Percentiles rank a stretch among this genome's conserved stretches.
Conservation (phyloP, 2,888 invertebrate genomes). For the Epistrophe grossulariae region DNA sequence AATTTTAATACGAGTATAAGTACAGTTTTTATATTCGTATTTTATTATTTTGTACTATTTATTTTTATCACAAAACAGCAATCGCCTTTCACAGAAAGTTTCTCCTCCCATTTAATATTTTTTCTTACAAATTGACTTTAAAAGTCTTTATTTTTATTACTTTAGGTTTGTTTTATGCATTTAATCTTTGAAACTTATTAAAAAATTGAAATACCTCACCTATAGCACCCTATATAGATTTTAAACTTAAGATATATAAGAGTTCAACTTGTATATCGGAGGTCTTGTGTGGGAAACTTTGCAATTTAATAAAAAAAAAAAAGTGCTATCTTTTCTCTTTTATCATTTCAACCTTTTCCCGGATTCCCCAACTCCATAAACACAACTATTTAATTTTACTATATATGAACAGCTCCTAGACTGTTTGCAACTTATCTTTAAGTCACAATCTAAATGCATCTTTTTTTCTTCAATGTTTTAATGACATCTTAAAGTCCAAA, state of each 20-base stretch:
- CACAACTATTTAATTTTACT: slow-evolving; percentile 52
- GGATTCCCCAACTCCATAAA: slow-evolving; percentile 48
- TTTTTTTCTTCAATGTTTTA: slow-evolving; percentile 63
- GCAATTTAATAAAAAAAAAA: slow-evolving; percentile 64
- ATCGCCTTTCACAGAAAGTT: too few relatives aligned
- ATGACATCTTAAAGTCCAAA: slow-evolving; percentile 73
- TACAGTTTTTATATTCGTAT: too few relatives aligned
- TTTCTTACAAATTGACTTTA: too few relatives aligned
- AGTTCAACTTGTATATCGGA: neutral
- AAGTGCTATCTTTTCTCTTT: slow-evolving; percentile 50
- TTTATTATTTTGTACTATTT: too few relatives aligned
- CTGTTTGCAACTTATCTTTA: slow-evolving; percentile 33
- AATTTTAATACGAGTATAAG: too few relatives aligned
- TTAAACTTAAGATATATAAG: neutral
- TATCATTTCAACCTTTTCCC: slow-evolving; percentile 22
- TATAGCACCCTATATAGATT: neutral
- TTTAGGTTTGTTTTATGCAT: neutral
- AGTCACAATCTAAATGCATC: slow-evolving; percentile 72
- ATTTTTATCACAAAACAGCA: too few relatives aligned
- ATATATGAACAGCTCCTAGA: slow-evolving; percentile 10
- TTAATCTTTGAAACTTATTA: neutral
- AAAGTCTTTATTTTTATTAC: too few relatives aligned
- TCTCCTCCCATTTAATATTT: too few relatives aligned
- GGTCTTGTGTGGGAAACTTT: slow-evolving; percentile 58
- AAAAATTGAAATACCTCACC: neutral